Evolutionary conservation across 2,113 vertebrate species (phyloP), one percentile per base, ranked within the genome.

Genomic region (Protomyctophum bolini): DNA sequence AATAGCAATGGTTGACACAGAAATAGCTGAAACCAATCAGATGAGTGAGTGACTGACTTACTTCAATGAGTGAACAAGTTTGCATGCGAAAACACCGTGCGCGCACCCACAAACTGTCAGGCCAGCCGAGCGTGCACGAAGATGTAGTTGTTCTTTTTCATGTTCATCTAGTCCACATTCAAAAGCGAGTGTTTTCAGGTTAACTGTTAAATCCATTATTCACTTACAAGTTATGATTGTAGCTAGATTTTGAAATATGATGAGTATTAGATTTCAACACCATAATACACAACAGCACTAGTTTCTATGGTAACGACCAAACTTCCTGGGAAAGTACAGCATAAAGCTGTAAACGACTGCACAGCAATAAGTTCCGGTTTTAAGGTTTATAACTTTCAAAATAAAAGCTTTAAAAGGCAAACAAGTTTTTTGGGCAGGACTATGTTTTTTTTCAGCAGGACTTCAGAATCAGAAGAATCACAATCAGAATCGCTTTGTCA

Each of bases 11-110:
- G 5, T 41, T 41, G 1, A 41, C 33, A 41, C 3, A 41, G n/a
- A n/a, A n/a, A 54, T 1, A 8, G 9, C 10, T 7, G 12, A 21
- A 21, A 21, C 21, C 21, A 21, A 21, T 21, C 21, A 21, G 21
- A 21, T 21, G 21, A 21, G 21, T 21, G 21, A 21, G 21, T 21
- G 10, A 55, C 72, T 59, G 10, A n/a, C 58, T 81, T 87, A 95
- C 93, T 91, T 92, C 62, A 92, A 7, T 6, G 74, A 62, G 0
- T n/a, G 11, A 4, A 87, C 48, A 1, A 94, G 54, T 28, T 91
- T 83, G 77, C 88, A 93, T 65, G 93, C 82, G 80, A 95, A 94
- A 50, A 77, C 12, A 10, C 93, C 92, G 12, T 95, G 93, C 33
- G 91, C 93, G 56, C 93, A 94, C 0, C 74, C 86, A 9, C 89